Evolutionary conservation across 2,888 invertebrate genomes (phyloP), one percentile per base, ranked within the genome.

Genomic region (Oegoconia quadripuncta): DNA sequence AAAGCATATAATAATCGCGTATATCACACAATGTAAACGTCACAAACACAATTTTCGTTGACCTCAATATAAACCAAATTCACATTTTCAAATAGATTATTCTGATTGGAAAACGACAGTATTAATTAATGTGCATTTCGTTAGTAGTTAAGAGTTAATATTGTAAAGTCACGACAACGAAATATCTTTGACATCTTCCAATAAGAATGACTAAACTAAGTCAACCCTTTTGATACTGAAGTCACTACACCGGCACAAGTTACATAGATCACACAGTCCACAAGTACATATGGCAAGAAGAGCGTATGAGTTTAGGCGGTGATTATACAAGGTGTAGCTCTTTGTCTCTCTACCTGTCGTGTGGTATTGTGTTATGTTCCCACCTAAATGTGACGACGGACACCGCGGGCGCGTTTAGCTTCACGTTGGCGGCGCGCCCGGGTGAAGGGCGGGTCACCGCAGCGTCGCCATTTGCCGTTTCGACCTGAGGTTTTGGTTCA

Each of bases 361-460:
- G 88, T 78, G 82, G 79, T 77, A 73, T 63, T 70, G 79, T 84
- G 89, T 88, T 89, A 88, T 88, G 88, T 90, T 91, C 93, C 93
- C 93, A 95, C 95, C 95, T 95, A 93, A 95, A 95, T 88, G 95
- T 95, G 88, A 95, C 95, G 81, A 95, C 94, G 80, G 94, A 95
- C 77, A 95, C 93, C 61, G 95, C 93, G 60, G 95, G 94, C 69
- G 93, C 90, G 74, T 84, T 83, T 18, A 88, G 78, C 48, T 84
- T 84, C 30, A 88, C 86, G 72, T 82, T 84, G 52, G 87, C 87
- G 55, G 78, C 73, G 53, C 86, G 77, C 11, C 71, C 80, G 39
- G 87, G 83, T 14, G 83, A 79, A 39, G 73, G 63, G 66, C 38
- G 59, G 31, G 37, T 48, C 60, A 26, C 71, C 46, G 62, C 67